A percentile compares a stretch with the other conserved stretches of the same genome.
phyloP scores from a whole-genome alignment of 2,888 invertebrate species.

The Ichneumoninae sp. region DNA sequence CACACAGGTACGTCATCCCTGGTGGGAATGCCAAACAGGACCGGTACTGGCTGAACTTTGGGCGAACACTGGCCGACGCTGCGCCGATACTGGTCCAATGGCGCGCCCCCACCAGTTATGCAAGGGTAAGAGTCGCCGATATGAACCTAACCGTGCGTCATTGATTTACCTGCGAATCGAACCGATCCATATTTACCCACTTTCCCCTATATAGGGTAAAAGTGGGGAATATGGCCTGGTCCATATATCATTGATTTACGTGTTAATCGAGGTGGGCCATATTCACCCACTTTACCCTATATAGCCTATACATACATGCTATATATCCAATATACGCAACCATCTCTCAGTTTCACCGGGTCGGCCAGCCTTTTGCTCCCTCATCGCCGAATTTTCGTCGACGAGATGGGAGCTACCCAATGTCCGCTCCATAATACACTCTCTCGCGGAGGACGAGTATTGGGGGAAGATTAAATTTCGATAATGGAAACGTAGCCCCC shows the following conservation, averaged over 20 bases:
- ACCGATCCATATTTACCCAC: background rate
- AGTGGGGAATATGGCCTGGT: too few relatives aligned
- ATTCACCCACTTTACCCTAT: background rate
- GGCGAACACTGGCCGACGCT: background rate
- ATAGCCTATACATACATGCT: background rate
- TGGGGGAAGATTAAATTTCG: conserved; percentile 75
- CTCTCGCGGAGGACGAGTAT: conserved; percentile 64
- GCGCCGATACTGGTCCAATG: background rate
- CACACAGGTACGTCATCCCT: background rate
- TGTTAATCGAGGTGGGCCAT: background rate
- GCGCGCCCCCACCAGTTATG: too few relatives aligned
- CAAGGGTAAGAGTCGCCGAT: too few relatives aligned
- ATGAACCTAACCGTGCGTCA: too few relatives aligned
- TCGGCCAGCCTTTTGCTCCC: conserved; percentile 30
- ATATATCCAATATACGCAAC: background rate
- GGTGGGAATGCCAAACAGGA: background rate
- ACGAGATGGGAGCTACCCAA: conserved; percentile 62
- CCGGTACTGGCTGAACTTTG: background rate
- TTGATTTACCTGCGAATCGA: background rate
- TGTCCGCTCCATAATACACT: conserved; percentile 50
- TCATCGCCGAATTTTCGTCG: conserved; percentile 42
- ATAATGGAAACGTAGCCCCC: conserved; percentile 66
- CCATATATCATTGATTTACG: too few relatives aligned
- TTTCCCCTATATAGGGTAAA: background rate
- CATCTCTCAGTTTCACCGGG: background rate